Percentiles rank a stretch among this genome's conserved stretches.
Evolutionary conservation across 30 jellyfish, hydroid and myxozoan species (phyloP).

Genomic region (Morbakka virulenta): DNA sequence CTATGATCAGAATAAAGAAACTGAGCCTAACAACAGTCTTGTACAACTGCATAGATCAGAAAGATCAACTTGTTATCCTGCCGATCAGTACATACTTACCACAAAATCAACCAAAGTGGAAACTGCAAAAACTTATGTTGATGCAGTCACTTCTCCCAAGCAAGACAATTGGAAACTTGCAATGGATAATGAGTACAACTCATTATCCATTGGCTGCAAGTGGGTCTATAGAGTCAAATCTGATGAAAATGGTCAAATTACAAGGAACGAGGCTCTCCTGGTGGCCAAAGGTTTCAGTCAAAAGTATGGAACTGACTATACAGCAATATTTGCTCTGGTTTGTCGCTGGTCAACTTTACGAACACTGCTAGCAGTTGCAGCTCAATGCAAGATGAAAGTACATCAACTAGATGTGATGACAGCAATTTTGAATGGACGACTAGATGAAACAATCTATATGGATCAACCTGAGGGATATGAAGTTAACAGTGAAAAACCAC

Average conservation of each 20-base stretch:
- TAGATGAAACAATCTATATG: neutral
- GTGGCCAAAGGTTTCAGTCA: neutral
- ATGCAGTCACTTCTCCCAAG: no score
- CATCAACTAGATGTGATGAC: no score
- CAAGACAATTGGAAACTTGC: neutral
- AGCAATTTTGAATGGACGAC: no score
- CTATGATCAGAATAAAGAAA: no score
- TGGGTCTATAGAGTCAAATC: neutral
- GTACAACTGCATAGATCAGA: no score
- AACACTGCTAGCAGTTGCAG: neutral
- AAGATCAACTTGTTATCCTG: no score
- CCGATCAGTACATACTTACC: no score
- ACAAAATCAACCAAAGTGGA: no score
- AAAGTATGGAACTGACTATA: neutral
- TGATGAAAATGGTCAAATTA: neutral
- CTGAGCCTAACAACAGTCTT: no score
- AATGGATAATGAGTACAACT: neutral
- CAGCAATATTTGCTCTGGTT: neutral
- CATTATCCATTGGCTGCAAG: neutral
- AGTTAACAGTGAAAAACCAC: neutral
- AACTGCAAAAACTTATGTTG: no score
- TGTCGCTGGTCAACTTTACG: neutral
- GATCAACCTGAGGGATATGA: neutral
- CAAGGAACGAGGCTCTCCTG: neutral
- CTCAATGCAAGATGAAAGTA: neutral